Conservation (phyloP, 1,140 invertebrate species). For the Saxidomus purpurata region DNA sequence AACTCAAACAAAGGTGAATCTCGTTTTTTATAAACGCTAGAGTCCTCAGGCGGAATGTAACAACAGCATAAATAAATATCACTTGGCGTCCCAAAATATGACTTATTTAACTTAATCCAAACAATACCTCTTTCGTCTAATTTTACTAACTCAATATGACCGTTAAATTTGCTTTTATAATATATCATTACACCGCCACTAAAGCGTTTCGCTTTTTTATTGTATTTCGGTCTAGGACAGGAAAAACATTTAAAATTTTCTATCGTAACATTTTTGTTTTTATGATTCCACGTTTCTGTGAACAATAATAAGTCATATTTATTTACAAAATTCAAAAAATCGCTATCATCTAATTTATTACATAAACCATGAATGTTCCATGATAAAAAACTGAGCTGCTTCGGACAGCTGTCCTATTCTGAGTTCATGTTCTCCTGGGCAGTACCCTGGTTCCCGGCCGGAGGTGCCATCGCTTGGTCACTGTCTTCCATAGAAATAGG, state of each 20-base stretch:
- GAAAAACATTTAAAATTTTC: conserved; percentile 41
- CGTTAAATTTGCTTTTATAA: neutral
- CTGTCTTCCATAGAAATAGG: neutral
- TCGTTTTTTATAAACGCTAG: neutral
- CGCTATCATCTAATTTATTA: conserved; percentile 31
- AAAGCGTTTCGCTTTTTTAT: conserved; percentile 11
- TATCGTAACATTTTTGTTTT: neutral
- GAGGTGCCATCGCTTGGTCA: neutral
- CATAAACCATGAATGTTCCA: conserved; percentile 49
- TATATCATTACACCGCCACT: conserved; percentile 5
- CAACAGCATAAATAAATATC: conserved; percentile 17
- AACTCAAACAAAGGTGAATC: conserved; percentile 6
- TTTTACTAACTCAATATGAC: neutral
- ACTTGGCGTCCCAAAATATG: neutral
- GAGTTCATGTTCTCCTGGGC: neutral
- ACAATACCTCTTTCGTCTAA: neutral
- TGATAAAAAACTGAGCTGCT: conserved; percentile 24
- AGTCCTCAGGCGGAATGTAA: conserved; percentile 47
- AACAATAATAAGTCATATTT: conserved; percentile 29
- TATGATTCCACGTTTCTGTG: conserved; percentile 43
- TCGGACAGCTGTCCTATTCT: neutral
- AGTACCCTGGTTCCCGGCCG: no score
- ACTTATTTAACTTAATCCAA: neutral
- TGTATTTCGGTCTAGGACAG: conserved; percentile 48
- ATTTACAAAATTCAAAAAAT: conserved; percentile 46